These are phyloP conservation scores for Cephus spinipes DNA, from an alignment of 2,888 invertebrate species.

Conservation along the genomic window DNA sequence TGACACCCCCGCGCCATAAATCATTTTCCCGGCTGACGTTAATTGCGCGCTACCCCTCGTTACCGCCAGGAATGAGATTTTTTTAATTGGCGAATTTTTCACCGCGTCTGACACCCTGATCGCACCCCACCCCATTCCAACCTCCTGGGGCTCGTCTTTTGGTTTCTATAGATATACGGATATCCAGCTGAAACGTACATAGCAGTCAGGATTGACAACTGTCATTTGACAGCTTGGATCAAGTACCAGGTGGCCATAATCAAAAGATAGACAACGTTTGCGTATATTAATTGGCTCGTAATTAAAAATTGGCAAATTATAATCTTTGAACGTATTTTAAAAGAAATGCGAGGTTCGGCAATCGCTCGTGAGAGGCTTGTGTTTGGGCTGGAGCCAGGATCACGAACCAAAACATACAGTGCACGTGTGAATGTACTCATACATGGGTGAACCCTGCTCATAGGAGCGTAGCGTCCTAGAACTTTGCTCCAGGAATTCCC, in stretches of 20 bases:
- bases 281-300: not conserved
- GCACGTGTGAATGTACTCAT: slow-evolving; percentile 29
- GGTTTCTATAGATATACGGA: not conserved
- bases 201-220: not conserved
- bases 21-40: slow-evolving; percentile 63
- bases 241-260: not conserved
- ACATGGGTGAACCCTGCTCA: not conserved
- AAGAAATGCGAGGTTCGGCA: not conserved
- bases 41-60: slow-evolving; percentile 63
- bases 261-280: no score
- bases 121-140: not conserved
- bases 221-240: no score
- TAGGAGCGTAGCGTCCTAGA: not conserved
- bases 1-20: slow-evolving; percentile 53
- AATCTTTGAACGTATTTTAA: not conserved
- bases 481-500: no score
- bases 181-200: not conserved
- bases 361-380: not conserved
- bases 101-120: slow-evolving; percentile 48
- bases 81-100: slow-evolving; percentile 65
- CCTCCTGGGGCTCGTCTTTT: slow-evolving; percentile 13
- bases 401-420: slow-evolving; percentile 33
- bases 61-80: slow-evolving; percentile 64
- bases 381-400: slow-evolving; percentile 35
- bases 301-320: not conserved